Base-by-base conservation (phyloP, 2,797 vertebrate genomes). In the Tachyglossus aculeatus region DNA sequence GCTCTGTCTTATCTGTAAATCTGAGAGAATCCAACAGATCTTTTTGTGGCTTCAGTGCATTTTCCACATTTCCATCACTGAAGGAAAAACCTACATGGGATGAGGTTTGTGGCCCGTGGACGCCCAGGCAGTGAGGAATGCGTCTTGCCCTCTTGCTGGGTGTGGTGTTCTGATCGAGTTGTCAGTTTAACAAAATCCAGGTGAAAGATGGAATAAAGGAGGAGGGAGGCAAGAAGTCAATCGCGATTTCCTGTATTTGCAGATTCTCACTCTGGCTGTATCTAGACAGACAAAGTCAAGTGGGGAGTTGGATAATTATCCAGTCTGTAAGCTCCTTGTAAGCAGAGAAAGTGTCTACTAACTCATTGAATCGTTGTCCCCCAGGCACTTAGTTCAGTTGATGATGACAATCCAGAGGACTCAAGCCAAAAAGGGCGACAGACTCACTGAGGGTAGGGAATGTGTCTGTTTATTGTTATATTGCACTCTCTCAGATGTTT, bases 61-160 rank as follows among this genome's bases (percentile, higher is more conserved):
- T 77, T 52, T 82, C 45, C 60, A 69, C n/a, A 61, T 52, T 53
- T 34, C 41, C n/a, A n/a, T 27, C 70, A 63, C 45, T 76, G 16
- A 27, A 68, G 70, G 41, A 66, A 31, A 53, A 27, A 57, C 56
- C 21, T 55, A 18, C 2, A 68, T 68, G 58, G 64, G 48, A 73
- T 27, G 45, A 36, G 25, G 40, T 43, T 41, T 50, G 61, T 58
- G 51, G 3, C 36, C 27, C 16, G 1, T 22, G 27, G 60, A 61
- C 45, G 32, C 11, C 13, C 31, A 51, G 59, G n/a, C 27, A 27
- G 12, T 2, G 0, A 40, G n/a, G 48, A 52, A 1, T 24, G 13
- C 22, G 50, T 29, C 56, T 58, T 21, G 0, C 41, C 64, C 53
- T 48, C 24, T 29, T 38, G 5, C 9, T 8, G 18, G 0, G 50